A percentile compares a stretch with the other conserved stretches of the same genome.
Evolutionary conservation across 2,797 vertebrate genomes (phyloP).

Genomic region (Cottoperca gobio): DNA sequence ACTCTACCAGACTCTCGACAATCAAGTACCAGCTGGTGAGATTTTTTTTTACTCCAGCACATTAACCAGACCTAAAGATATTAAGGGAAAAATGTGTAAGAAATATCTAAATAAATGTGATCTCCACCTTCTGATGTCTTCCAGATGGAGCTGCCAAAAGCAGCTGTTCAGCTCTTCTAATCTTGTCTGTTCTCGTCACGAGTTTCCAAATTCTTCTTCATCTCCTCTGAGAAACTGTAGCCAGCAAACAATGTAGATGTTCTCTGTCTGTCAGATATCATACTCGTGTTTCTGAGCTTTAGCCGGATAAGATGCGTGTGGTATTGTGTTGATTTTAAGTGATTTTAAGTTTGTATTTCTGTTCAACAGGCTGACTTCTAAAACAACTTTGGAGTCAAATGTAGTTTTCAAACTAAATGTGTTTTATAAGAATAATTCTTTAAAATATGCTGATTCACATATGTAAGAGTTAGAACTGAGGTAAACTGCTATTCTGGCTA

Average conservation of each 20-base stretch:
- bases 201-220: background rate
- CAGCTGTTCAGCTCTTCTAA: slow-evolving; percentile 24
- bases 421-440: background rate
- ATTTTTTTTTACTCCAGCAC: background rate
- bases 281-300: background rate
- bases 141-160: slow-evolving; percentile 35
- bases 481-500: background rate
- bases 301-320: rapidly evolving
- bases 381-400: background rate
- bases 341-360: background rate
- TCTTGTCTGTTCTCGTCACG: background rate
- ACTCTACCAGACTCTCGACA: rapidly evolving
- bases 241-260: background rate
- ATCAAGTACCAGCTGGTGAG: slow-evolving; percentile 28
- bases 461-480: background rate
- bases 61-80: background rate
- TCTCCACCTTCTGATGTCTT: slow-evolving; percentile 6
- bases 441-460: no score
- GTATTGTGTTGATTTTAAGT: rapidly evolving
- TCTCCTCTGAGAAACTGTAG: slow-evolving; percentile 24
- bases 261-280: background rate
- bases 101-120: no score
- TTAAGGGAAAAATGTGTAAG: no score
- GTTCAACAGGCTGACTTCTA: background rate
- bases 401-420: background rate